These are phyloP conservation scores for Nasonia giraulti DNA, from an alignment of 1,140 invertebrate genomes.

Conservation along the genomic window DNA sequence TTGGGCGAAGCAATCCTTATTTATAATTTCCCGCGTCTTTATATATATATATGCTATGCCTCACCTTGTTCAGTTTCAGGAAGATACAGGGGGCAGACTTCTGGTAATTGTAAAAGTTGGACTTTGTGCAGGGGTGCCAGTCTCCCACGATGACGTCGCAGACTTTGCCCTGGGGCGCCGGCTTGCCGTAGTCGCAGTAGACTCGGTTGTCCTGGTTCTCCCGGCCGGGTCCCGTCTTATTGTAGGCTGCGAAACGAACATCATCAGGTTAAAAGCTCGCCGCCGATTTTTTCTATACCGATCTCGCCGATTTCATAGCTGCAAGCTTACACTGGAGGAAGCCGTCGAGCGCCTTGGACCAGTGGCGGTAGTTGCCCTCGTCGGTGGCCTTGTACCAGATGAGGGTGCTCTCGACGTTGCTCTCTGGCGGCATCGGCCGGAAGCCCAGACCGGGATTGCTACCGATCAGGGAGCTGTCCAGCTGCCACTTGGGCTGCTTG, in stretches of 20 bases:
- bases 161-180: slow-evolving; percentile 72
- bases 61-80: slow-evolving; percentile 79
- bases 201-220: slow-evolving; percentile 61
- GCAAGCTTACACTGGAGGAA: slow-evolving; percentile 81
- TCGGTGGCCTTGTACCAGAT: slow-evolving; percentile 93
- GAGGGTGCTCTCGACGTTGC: slow-evolving; percentile 93
- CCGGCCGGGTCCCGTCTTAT: slow-evolving; percentile 62
- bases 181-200: slow-evolving; percentile 72
- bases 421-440: slow-evolving; percentile 90
- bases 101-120: slow-evolving; percentile 76
- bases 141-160: slow-evolving; percentile 75
- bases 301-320: too few species aligned
- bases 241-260: slow-evolving; percentile 69
- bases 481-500: slow-evolving; percentile 90
- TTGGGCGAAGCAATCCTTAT: too few species aligned
- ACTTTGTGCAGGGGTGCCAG: slow-evolving; percentile 74
- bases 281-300: too few species aligned
- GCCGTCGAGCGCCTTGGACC: slow-evolving; percentile 83
- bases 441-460: slow-evolving; percentile 95
- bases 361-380: slow-evolving; percentile 85
- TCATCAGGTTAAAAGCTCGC: too few species aligned
- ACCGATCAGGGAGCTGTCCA: slow-evolving; percentile 89
- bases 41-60: too few species aligned
- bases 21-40: too few species aligned
- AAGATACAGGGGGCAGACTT: slow-evolving; percentile 79